Base-by-base conservation (phyloP, 2,113 vertebrate genomes). In the Tauraco erythrolophus region DNA sequence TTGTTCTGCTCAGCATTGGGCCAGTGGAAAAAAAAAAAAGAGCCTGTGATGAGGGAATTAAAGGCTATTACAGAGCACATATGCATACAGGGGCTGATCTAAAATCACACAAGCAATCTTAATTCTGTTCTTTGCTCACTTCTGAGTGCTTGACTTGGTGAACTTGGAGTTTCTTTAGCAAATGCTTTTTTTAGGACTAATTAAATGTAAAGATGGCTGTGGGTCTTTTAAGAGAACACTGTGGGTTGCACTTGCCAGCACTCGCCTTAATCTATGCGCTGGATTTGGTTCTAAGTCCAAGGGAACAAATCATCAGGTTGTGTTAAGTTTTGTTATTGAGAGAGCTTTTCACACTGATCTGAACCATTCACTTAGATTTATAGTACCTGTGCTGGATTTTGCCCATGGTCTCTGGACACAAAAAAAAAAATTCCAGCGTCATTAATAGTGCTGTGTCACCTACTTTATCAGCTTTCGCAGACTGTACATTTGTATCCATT, bases 41-140 rank as follows among this genome's bases (percentile, higher is more conserved):
- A 95, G 69, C 77, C 70, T 31, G 74, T 94, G 92, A 97, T 96
- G 91, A 94, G 89, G 80, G 80, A 96, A 95, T 97, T 96, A 97
- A 95, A 94, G 86, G 66, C 61, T 89, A 72, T 92, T 94, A 91
- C 41, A 24, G 66, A 69, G 50, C 69, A 87, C 57, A 43, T 91
- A 88, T 88, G 84, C 84, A 85, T 89, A 91, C 22, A 45, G 69
- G 31, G 46, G 41, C 74, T 78, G 77, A 76, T 89, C 50, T 89
- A 25, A 86, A 91, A 87, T 80, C 88, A 83, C 75, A 85, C 65
- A 92, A 91, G 75, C 25, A 61, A 46, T 71, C 84, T 82, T 87
- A 89, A 84, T 95, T 89, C 80, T 84, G 48, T 71, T 94, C 86
- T 84, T 76, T 76, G 39, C 92, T 89, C 61, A 41, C 30, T 95